These are phyloP conservation scores for Spilarctia lutea DNA, from an alignment of 2,888 invertebrate species.

Conservation along the genomic window DNA sequence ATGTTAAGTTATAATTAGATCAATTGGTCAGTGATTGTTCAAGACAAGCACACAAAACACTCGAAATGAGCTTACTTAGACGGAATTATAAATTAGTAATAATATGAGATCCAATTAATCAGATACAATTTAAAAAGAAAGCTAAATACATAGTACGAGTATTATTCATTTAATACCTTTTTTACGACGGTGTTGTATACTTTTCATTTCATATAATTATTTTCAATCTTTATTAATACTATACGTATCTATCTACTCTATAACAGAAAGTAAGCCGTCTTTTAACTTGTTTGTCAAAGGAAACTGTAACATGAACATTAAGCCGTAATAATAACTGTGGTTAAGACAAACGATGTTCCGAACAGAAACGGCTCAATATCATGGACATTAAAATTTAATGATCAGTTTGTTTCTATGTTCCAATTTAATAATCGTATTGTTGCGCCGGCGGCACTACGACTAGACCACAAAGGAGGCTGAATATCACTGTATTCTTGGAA, in stretches of 20 bases:
- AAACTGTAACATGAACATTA: constrained; percentile 33
- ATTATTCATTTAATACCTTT: not conserved
- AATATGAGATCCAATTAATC: not conserved
- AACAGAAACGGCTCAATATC: constrained; percentile 48
- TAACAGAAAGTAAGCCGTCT: constrained; percentile 10
- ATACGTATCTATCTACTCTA: not conserved
- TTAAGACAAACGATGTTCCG: constrained; percentile 37
- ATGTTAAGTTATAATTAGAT: not conserved
- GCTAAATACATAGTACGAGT: not conserved
- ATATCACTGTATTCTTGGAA: constrained; percentile 60
- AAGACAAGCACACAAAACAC: not conserved
- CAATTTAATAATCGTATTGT: constrained; percentile 47
- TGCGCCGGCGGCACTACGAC: constrained; percentile 57
- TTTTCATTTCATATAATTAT: not conserved
- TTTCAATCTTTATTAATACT: not conserved
- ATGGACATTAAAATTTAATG: constrained; percentile 53
- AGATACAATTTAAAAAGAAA: not conserved
- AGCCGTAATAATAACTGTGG: constrained; percentile 43
- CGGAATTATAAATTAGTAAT: not conserved
- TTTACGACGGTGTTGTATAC: not conserved
- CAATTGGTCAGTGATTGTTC: not conserved
- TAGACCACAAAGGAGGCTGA: constrained; percentile 67
- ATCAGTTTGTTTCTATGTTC: constrained; percentile 44
- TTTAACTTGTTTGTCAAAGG: constrained; percentile 41
- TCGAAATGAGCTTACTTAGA: not conserved